Conservation (phyloP, 1,140 invertebrate genomes). For the Brachionus asplanchnoidis region DNA sequence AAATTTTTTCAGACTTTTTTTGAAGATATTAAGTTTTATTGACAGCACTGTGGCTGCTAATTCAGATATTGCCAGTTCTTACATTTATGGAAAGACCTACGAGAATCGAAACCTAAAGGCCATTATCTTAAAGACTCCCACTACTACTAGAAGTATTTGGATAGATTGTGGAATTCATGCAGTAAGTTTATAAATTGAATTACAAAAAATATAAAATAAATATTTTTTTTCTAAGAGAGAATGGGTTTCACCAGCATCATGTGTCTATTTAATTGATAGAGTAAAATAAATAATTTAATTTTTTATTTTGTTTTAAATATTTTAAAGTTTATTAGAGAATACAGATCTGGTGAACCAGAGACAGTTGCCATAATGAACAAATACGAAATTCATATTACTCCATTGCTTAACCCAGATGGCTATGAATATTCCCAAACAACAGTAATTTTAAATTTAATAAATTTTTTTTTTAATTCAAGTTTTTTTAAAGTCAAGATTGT, state of each 20-base stretch:
- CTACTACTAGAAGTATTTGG: not conserved
- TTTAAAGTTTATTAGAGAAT: slow-evolving; percentile 26
- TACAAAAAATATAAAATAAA: not conserved
- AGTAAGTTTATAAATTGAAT: not conserved
- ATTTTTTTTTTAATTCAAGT: not conserved
- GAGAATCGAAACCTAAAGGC: slow-evolving; percentile 17
- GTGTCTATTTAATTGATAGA: slow-evolving; percentile 29
- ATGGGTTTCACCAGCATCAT: slow-evolving; percentile 6
- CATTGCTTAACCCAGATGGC: slow-evolving; percentile 41
- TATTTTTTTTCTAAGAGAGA: not conserved
- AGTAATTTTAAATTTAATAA: not conserved
- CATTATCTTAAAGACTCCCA: slow-evolving; percentile 10
- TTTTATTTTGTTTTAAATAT: not conserved
- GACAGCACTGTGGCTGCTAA: slow-evolving; percentile 23
- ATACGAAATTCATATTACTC: slow-evolving; percentile 33
- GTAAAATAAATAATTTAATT: not conserved
- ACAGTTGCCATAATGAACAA: not conserved
- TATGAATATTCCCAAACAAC: slow-evolving; percentile 31
- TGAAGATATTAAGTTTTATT: slow-evolving; percentile 32
- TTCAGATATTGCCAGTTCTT: slow-evolving; percentile 14
- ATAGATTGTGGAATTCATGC: slow-evolving; percentile 41
- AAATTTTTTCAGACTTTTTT: not conserved
- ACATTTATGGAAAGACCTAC: not conserved
- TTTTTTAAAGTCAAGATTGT: slow-evolving; percentile 26
- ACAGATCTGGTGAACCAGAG: not conserved